Base-by-base conservation (phyloP, 53 echinoderm and acorn worm genomes). In the Crossaster papposus region DNA sequence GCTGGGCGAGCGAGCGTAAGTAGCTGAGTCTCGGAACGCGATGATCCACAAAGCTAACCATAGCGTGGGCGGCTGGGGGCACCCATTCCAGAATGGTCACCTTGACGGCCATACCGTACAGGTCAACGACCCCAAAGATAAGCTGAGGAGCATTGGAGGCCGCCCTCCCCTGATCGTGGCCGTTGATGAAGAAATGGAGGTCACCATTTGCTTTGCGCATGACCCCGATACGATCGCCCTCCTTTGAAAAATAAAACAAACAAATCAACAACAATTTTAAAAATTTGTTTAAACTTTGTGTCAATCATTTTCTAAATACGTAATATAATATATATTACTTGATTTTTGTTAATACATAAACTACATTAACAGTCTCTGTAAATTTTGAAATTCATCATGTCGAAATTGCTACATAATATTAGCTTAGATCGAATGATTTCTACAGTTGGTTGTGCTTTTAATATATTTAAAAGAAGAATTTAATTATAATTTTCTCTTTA, bases 151-250 rank as follows among this genome's bases (percentile, higher is more conserved):
- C 93, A 51, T 90, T 85, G 50, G 93, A 79, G 26, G 95, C 95
- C 1, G 98, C 98, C 0, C 93, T 79, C 15, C 98, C 98, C 64
- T 98, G 98, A 80, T 98, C 98, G 15, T 94, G 85, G 0, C 96
- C 96, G 51, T 98, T 98, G 92, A 98, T 98, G 90, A 88, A 98
- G 90, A 95, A 98, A 22, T 98, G 98, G 12, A 98, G 93, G 78
- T 95, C 95, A 10, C 96, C 94, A 31, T 94, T 95, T 24, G 93
- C 80, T 78, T 93, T 95, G 29, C 96, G 92, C 89, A 95, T 94
- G 72, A 95, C 93, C 0, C 91, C 94, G 64, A 94, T 94, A 36
- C 90, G 92, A 76, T 95, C 95, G n/a, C 95, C 95, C 22, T 90
- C 89, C 95, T 95, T 44, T 44, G 44, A 44, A 44, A n/a, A 44